phyloP scores from a whole-genome alignment of 2,797 vertebrate genomes.

The Rhodeus uyekii region DNA sequence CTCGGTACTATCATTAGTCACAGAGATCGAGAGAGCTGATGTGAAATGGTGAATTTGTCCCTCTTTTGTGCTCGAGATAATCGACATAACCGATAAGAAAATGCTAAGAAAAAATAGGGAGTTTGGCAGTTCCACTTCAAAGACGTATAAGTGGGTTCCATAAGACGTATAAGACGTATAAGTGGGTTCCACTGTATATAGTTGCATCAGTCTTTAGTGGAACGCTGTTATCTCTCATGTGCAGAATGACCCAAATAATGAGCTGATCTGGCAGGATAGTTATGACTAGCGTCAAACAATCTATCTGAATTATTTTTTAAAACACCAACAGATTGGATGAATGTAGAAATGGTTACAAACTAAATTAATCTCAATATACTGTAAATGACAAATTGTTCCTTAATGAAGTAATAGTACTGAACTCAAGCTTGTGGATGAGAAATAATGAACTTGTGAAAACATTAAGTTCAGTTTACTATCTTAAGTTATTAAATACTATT shows the following conservation, averaged over 20 bases:
- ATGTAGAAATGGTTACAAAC: background rate
- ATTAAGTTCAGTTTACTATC: background rate
- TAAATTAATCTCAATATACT: background rate
- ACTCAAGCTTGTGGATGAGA: background rate
- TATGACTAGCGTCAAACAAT: background rate
- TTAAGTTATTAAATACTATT: too few relatives aligned
- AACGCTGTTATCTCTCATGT: background rate
- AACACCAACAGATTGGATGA: background rate
- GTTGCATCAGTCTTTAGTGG: background rate
- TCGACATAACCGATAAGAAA: too few relatives aligned
- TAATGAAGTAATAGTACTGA: background rate
- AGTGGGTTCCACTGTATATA: background rate
- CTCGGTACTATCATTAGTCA: too few relatives aligned
- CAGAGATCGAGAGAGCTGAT: too few relatives aligned
- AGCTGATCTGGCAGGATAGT: background rate
- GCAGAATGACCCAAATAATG: background rate
- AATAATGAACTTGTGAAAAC: background rate
- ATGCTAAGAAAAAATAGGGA: too few relatives aligned
- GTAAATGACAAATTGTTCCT: background rate
- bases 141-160: too few relatives aligned
- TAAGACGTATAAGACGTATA: too few relatives aligned
- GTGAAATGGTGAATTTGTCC: too few relatives aligned
- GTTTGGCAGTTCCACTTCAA: too few relatives aligned
- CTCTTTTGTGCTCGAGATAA: too few relatives aligned
- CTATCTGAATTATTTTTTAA: background rate